Percentiles rank a stretch among this genome's conserved stretches.
These are phyloP conservation scores for Microctenopoma stevenorrisi DNA, from an alignment of 2,797 vertebrate genomes.

Conservation along the genomic window DNA sequence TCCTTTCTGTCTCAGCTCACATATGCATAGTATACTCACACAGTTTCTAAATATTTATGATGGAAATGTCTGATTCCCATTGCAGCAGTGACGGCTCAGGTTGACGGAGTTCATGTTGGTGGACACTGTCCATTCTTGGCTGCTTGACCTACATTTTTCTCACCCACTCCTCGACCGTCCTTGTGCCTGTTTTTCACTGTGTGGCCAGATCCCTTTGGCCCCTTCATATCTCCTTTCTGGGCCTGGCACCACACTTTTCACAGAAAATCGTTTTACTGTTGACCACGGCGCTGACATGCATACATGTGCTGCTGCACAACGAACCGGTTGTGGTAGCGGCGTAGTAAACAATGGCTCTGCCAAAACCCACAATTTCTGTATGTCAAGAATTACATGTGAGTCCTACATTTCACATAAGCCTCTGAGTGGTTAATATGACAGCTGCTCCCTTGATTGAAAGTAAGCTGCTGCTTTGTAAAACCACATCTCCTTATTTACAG, in stretches of 20 bases:
- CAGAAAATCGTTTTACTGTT: conserved; percentile 73
- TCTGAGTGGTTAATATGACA: conserved; percentile 76
- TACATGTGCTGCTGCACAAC: conserved; percentile 56
- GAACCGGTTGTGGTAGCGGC: conserved; percentile 48
- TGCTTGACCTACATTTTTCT: conserved; percentile 81
- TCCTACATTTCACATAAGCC: conserved; percentile 66
- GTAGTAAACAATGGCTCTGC: conserved; percentile 69
- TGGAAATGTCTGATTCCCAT: conserved; percentile 34
- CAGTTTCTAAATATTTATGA: conserved; percentile 37
- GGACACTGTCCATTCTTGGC: conserved; percentile 63
- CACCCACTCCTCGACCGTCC: conserved; percentile 62
- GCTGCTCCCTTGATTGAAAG: conserved; percentile 69
- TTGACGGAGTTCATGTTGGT: conserved; percentile 76
- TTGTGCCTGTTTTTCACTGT: conserved; percentile 75
- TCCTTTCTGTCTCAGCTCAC: neutral
- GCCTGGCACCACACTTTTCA: conserved; percentile 54
- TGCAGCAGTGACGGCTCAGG: conserved; percentile 27
- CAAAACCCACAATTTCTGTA: conserved; percentile 71
- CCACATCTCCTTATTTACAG: conserved; percentile 79
- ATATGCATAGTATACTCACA: conserved; percentile 1
- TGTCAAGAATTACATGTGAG: conserved; percentile 74
- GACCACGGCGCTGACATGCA: conserved; percentile 68
- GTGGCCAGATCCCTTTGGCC: conserved; percentile 70
- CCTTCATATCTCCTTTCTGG: conserved; percentile 66
- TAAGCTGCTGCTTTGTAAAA: conserved; percentile 61